Evolutionary conservation across 2,113 vertebrate genomes (phyloP).

Genomic region (Oceanites oceanicus): DNA sequence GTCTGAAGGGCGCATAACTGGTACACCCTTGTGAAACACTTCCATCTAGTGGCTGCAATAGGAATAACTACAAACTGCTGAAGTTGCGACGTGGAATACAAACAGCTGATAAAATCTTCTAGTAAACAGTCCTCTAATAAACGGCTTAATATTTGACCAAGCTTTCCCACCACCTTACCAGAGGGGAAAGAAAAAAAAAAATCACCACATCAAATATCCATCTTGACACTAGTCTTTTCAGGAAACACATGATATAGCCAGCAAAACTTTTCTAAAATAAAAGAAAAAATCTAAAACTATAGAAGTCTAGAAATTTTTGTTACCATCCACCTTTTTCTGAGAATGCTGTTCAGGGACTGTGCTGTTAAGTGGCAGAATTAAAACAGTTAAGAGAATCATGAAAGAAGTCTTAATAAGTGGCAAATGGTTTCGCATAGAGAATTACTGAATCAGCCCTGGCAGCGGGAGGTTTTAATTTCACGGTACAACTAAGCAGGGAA

Average conservation of each 20-base stretch:
- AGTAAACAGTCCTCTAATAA: background rate
- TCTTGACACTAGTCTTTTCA: background rate
- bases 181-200: background rate
- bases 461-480: background rate
- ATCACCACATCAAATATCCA: background rate
- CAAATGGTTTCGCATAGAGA: accelerated
- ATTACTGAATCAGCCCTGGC: background rate
- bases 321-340: background rate
- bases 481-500: background rate
- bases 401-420: background rate
- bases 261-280: background rate
- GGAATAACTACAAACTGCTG: background rate
- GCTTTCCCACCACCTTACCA: background rate
- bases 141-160: background rate
- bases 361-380: background rate
- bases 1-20: background rate
- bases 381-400: background rate
- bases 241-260: background rate
- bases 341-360: background rate
- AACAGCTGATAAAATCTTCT: background rate
- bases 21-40: constrained; percentile 38
- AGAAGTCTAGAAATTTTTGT: accelerated
- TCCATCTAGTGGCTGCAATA: constrained; percentile 50
- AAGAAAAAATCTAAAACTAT: background rate
- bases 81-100: too few relatives aligned